A percentile compares a stretch with the other conserved stretches of the same genome.
These are phyloP conservation scores for Channa maculata DNA, from an alignment of 2,113 vertebrate genomes.

Conservation along the genomic window DNA sequence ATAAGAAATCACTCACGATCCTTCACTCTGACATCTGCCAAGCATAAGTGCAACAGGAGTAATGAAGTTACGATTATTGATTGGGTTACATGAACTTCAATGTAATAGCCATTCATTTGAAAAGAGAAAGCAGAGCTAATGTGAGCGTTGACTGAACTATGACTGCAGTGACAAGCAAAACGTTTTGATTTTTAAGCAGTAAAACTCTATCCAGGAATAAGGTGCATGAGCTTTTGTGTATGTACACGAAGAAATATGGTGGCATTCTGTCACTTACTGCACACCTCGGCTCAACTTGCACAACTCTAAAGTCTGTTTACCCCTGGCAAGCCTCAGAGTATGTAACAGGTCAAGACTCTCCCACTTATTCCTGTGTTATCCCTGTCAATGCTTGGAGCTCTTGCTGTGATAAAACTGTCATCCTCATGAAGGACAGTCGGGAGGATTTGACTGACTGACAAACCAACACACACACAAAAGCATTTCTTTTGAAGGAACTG, in stretches of 20 bases:
- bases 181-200: constrained; percentile 39
- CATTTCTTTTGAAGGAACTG: not conserved
- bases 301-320: constrained; percentile 32
- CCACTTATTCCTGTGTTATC: constrained; percentile 43
- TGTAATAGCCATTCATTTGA: constrained; percentile 70
- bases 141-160: constrained; percentile 48
- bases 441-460: constrained; percentile 29
- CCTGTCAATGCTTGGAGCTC: constrained; percentile 39
- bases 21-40: constrained; percentile 78
- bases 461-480: constrained; percentile 18
- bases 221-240: constrained; percentile 6
- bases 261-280: constrained; percentile 13
- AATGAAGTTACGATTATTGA: constrained; percentile 82
- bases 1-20: constrained; percentile 79
- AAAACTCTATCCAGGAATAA: constrained; percentile 39
- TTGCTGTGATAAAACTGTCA: constrained; percentile 39
- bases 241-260: constrained; percentile 3
- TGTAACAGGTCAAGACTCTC: constrained; percentile 39
- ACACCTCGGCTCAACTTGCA: constrained; percentile 4
- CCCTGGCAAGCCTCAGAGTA: constrained; percentile 21
- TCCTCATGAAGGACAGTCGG: not conserved
- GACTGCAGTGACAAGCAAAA: constrained; percentile 39
- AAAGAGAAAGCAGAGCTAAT: constrained; percentile 58
- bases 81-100: constrained; percentile 75
- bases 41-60: constrained; percentile 75